Evolutionary conservation across 2,113 vertebrate species (phyloP).

Genomic region (Strigops habroptila): DNA sequence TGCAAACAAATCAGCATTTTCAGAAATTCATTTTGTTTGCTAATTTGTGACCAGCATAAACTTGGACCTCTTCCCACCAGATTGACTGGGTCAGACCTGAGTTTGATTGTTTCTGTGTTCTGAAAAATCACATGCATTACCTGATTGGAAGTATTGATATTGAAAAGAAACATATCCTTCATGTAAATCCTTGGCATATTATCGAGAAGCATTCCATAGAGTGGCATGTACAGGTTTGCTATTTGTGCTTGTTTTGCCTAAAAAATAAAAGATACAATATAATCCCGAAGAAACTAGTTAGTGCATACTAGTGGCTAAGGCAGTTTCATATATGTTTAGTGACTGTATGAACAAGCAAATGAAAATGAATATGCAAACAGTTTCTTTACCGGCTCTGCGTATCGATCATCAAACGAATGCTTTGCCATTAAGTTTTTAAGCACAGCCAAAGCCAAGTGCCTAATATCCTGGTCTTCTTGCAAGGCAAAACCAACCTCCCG

Average conservation of each 20-base stretch:
- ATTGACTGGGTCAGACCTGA: neutral
- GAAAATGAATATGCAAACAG: neutral
- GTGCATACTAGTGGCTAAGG: neutral
- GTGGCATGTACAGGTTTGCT: constrained; percentile 92
- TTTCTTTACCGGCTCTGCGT: constrained; percentile 82
- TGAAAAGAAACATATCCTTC: constrained; percentile 92
- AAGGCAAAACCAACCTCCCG: constrained; percentile 93
- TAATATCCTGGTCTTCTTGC: constrained; percentile 94
- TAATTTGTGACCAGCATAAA: neutral
- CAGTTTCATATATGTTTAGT: neutral
- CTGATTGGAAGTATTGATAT: constrained; percentile 90
- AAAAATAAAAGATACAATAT: neutral
- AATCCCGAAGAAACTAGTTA: neutral
- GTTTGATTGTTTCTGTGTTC: neutral
- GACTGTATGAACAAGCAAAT: neutral
- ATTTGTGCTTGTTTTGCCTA: constrained; percentile 94
- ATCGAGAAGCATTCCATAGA: constrained; percentile 96
- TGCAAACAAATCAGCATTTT: neutral
- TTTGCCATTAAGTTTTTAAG: constrained; percentile 97
- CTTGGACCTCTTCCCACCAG: neutral
- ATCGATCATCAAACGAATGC: constrained; percentile 93
- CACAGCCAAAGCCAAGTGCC: constrained; percentile 90
- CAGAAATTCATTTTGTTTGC: neutral
- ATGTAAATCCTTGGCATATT: constrained; percentile 97
- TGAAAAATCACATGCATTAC: constrained; percentile 58